A percentile compares a stretch with the other conserved stretches of the same genome.
Conservation (phyloP, 2,888 invertebrate genomes). For the Erpobdella octoculata region DNA sequence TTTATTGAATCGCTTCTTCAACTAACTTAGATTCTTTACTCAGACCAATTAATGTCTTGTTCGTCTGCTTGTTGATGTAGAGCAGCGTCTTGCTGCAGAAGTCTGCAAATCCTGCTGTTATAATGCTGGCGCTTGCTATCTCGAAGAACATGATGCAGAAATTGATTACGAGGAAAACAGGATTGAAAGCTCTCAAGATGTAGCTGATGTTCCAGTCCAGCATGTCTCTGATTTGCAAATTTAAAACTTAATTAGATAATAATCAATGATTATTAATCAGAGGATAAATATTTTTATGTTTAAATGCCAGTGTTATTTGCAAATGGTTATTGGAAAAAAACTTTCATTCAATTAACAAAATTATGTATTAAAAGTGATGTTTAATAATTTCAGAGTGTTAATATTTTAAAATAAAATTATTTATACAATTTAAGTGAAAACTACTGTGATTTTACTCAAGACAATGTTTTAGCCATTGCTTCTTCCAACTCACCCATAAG, state of each 20-base stretch:
- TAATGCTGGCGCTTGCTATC: slow-evolving; percentile 28
- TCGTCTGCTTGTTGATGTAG: slow-evolving; percentile 23
- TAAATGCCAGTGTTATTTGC: no score
- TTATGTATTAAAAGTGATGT: no score
- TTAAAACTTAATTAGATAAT: not conserved
- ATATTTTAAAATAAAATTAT: not conserved
- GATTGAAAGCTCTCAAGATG: slow-evolving; percentile 34
- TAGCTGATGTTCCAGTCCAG: slow-evolving; percentile 31
- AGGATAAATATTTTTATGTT: not conserved
- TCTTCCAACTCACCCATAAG: slow-evolving; percentile 20
- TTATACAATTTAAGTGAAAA: no score
- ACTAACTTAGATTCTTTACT: not conserved
- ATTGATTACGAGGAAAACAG: slow-evolving; percentile 35
- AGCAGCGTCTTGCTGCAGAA: slow-evolving; percentile 28
- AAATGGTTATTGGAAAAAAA: no score
- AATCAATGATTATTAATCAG: not conserved
- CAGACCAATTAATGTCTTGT: not conserved
- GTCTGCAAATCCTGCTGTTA: slow-evolving; percentile 31
- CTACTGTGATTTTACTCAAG: no score
- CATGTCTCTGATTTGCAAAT: slow-evolving; percentile 15
- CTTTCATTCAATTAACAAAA: no score
- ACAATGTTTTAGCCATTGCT: no score
- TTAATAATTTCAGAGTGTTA: no score
- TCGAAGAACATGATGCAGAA: slow-evolving; percentile 30
- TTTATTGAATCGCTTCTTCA: no score